phyloP scores from a whole-genome alignment of 2,888 invertebrate genomes.

The Encarsia formosa region DNA sequence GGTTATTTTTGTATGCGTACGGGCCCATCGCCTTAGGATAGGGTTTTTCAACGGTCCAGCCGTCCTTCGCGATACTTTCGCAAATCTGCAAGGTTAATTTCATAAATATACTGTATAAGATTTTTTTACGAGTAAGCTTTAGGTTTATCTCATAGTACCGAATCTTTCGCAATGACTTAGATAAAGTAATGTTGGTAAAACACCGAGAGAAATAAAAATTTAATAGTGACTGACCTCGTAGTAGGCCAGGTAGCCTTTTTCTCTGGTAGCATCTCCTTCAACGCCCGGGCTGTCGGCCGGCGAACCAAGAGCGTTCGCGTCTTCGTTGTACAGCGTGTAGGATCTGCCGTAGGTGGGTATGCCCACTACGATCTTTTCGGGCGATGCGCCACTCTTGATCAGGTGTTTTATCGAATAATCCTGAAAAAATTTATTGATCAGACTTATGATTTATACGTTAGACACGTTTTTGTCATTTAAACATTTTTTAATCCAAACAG shows the following conservation, averaged over 20 bases:
- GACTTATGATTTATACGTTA: no score
- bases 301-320: constrained; percentile 79
- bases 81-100: constrained; percentile 66
- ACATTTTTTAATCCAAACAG: no score
- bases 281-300: constrained; percentile 88
- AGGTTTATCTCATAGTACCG: no score
- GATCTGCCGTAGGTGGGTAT: constrained; percentile 89
- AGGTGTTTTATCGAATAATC: constrained; percentile 84
- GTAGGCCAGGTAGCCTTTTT: constrained; percentile 89
- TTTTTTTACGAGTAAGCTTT: no score
- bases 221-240: constrained; percentile 66
- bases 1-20: constrained; percentile 79
- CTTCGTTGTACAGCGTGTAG: constrained; percentile 82
- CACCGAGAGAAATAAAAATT: not conserved
- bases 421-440: constrained; percentile 54
- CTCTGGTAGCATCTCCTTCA: constrained; percentile 85
- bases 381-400: constrained; percentile 72
- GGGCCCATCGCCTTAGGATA: constrained; percentile 83
- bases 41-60: constrained; percentile 80
- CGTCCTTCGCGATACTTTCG: constrained; percentile 69
- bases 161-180: no score
- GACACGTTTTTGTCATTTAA: no score
- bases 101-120: no score
- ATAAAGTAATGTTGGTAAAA: no score
- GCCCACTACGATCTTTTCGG: constrained; percentile 76